Evolutionary conservation across 2,888 invertebrate species (phyloP), one percentile per base, ranked within the genome.

Genomic region (Dione juno): DNA sequence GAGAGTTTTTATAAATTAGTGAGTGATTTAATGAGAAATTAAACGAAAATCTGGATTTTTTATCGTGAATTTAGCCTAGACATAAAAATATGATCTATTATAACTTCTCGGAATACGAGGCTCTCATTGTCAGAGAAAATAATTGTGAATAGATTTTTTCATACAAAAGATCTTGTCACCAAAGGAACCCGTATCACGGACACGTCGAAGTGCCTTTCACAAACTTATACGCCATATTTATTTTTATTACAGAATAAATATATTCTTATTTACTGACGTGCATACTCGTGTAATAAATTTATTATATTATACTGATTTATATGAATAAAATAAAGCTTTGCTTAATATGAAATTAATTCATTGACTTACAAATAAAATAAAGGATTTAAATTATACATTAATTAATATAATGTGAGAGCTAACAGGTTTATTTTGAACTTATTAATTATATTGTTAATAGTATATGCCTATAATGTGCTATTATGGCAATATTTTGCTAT

Each of bases 121-220:
- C 35, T 54, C 45, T 64, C 53, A 52, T 35, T 35, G 53, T 37
- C 45, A 63, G 52, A 50, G 54, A 45, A n/a, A 11, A 53, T 21
- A 10, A 13, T 14, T 68, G 50, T 54, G 54, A 69, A 54, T 69
- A 41, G 53, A 45, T 53, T 45, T 63, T 54, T 57, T 28, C 43
- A 37, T 35, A 19, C n/a, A 66, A 48, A 66, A 66, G 52, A 68
- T 37, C 37, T 64, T 53, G 64, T 53, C 69, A 53, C 69, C 21
- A 48, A 64, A 61, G 52, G 43, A 68, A 69, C 69, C 69, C 69
- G 54, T 69, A 69, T 64, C 69, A 69, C 43, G 52, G 53, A 64
- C 54, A 54, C 43, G 69, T 57, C 69, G 64, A 69, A 63, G 54
- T 45, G 37, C 37, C 45, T 45, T 69, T 54, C 54, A 48, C 48